These are phyloP conservation scores for Lithophane semibrunnea DNA, from an alignment of 2,888 invertebrate genomes.

Conservation along the genomic window DNA sequence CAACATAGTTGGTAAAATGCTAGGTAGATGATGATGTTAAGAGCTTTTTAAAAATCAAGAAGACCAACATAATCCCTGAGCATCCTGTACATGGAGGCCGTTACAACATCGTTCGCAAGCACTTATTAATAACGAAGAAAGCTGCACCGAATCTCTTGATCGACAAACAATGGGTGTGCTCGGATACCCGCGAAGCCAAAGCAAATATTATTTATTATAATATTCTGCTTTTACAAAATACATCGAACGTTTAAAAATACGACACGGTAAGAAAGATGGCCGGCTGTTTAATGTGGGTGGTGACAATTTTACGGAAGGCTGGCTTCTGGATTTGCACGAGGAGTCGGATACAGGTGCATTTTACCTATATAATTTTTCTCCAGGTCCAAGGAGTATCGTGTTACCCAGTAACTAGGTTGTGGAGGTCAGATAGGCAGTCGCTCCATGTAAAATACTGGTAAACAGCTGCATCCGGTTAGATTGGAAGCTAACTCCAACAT, in stretches of 20 bases:
- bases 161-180: conserved; percentile 86
- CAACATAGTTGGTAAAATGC: background rate
- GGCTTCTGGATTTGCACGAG: conserved; percentile 1
- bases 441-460: background rate
- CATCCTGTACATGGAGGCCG: conserved; percentile 80
- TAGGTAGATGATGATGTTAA: background rate
- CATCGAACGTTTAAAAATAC: conserved; percentile 58
- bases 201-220: conserved; percentile 73
- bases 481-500: background rate
- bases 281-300: conserved; percentile 26
- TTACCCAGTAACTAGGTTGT: background rate
- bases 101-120: conserved; percentile 85
- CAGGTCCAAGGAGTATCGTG: background rate
- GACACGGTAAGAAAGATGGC: conserved; percentile 51
- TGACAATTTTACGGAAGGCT: conserved; percentile 47
- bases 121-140: conserved; percentile 90
- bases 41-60: background rate
- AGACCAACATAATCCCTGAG: background rate
- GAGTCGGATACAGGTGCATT: conserved; percentile 1
- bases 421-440: background rate
- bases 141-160: conserved; percentile 86
- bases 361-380: background rate
- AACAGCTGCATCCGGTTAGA: background rate
- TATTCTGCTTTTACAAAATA: conserved; percentile 70
- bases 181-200: conserved; percentile 76